Evolutionary conservation across 2,113 vertebrate genomes (phyloP).

Genomic region (Eclectus roratus): DNA sequence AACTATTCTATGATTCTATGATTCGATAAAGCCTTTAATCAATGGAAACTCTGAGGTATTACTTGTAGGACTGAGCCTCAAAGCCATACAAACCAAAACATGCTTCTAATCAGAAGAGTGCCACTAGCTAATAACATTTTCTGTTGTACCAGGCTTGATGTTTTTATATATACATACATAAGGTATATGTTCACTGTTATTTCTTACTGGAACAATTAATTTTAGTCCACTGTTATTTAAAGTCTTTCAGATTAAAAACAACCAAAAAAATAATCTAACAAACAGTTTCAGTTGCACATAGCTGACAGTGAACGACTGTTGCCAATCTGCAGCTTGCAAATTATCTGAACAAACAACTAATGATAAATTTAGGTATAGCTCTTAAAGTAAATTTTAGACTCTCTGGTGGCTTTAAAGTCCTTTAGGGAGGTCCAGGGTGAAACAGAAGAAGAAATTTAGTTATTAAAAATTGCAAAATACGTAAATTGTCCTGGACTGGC

Average conservation of each 20-base stretch:
- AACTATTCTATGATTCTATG: too few relatives aligned
- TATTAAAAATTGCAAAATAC: not conserved
- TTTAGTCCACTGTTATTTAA: not conserved
- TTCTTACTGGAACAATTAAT: not conserved
- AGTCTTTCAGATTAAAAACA: not conserved
- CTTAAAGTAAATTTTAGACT: not conserved
- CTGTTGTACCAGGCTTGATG: not conserved
- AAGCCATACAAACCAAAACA: not conserved
- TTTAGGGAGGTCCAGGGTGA: not conserved
- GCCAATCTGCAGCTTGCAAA: not conserved
- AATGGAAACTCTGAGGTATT: not conserved
- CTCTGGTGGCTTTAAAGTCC: not conserved
- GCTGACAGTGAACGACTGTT: not conserved
- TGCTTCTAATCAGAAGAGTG: not conserved
- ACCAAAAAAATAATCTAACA: not conserved
- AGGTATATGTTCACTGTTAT: not conserved
- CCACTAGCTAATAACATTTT: not conserved
- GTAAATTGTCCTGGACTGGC: not conserved
- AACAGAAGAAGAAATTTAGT: not conserved
- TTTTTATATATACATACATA: not conserved
- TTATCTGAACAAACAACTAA: not conserved
- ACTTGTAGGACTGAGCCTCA: not conserved
- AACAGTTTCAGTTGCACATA: not conserved
- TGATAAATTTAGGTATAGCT: not conserved
- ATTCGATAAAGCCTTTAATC: not conserved